phyloP scores from a whole-genome alignment of 2,888 invertebrate species.

The Amiota mariae region DNA sequence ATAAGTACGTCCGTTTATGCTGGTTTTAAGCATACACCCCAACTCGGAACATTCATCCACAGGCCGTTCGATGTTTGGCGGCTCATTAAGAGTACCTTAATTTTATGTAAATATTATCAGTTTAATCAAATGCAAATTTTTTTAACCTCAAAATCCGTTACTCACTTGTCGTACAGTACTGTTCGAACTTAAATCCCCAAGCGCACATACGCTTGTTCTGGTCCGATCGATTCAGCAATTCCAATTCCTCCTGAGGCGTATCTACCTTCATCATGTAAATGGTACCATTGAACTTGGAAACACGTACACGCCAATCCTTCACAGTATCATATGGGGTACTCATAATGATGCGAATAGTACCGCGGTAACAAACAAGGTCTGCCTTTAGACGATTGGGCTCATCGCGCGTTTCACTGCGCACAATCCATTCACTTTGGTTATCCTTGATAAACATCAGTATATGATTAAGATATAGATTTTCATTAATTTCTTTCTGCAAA shows the following conservation, averaged over 20 bases:
- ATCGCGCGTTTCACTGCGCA: conserved; percentile 3
- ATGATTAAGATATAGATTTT: conserved; percentile 17
- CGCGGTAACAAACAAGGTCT: conserved; percentile 50
- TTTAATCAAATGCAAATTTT: not conserved
- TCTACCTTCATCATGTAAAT: conserved; percentile 48
- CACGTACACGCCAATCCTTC: conserved; percentile 38
- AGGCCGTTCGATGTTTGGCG: conserved; percentile 37
- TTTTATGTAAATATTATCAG: too few relatives aligned
- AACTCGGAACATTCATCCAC: conserved; percentile 52
- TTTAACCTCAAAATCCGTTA: not conserved
- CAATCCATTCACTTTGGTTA: conserved; percentile 40
- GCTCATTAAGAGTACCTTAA: not conserved
- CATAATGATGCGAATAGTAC: conserved; percentile 51
- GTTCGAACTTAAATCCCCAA: conserved; percentile 60
- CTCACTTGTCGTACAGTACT: conserved; percentile 42
- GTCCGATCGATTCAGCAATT: conserved; percentile 9
- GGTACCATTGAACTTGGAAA: conserved; percentile 46
- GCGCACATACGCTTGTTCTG: conserved; percentile 50
- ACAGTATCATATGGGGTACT: conserved; percentile 46
- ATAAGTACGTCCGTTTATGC: conserved; percentile 40
- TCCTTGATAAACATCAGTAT: conserved; percentile 44
- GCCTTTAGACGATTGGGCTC: conserved; percentile 4
- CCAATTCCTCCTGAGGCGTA: conserved; percentile 28
- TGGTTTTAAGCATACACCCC: conserved; percentile 37
- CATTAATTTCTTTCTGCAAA: conserved; percentile 28